Base-by-base conservation (phyloP, 2,113 vertebrate genomes). In the Zootoca vivipara region DNA sequence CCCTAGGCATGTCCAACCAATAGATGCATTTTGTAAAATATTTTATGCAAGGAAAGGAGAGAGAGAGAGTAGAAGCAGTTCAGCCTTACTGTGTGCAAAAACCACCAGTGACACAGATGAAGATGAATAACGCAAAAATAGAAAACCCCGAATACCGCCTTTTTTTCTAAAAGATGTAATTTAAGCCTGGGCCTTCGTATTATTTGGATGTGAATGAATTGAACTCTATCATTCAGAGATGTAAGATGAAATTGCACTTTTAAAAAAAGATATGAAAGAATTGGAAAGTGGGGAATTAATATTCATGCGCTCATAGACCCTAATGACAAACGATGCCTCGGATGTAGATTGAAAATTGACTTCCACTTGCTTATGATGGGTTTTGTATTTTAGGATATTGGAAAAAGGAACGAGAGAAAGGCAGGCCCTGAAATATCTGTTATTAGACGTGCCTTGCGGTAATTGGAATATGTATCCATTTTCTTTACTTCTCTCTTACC, bases 371-470 rank as follows among this genome's bases (percentile, higher is more conserved):
- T 85, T 86, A 82, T 93, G 85, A 80, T 62, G 79, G 58, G 84
- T 94, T 96, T 95, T 87, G 33, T 40, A 38, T 89, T 81, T 7
- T 83, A 86, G 75, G 84, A 93, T 85, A 93, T 15, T 87, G 82
- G 33, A 62, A 42, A 87, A 93, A 94, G n/a, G 38, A 42, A 87
- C 93, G 94, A 94, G 1, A 92, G 87, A 90, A 92, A 93, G 85
- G 86, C 30, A 91, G 9, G 83, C 83, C 85, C 93, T 91, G 70
- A 93, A 95, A 93, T 93, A 89, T 87, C 94, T 91, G 33, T 96
- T 94, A 96, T 94, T 94, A 91, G 9, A 73, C 52, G 87, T 78
- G 92, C 92, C 92, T 89, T 88, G 95, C 86, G 92, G 87, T 81
- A 90, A 85, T 83, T 90, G 93, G 85, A 95, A 92, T 91, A 91